A percentile compares a stretch with the other conserved stretches of the same genome.
Evolutionary conservation across 2,888 invertebrate genomes (phyloP).

Genomic region (Eretmocerus hayati): DNA sequence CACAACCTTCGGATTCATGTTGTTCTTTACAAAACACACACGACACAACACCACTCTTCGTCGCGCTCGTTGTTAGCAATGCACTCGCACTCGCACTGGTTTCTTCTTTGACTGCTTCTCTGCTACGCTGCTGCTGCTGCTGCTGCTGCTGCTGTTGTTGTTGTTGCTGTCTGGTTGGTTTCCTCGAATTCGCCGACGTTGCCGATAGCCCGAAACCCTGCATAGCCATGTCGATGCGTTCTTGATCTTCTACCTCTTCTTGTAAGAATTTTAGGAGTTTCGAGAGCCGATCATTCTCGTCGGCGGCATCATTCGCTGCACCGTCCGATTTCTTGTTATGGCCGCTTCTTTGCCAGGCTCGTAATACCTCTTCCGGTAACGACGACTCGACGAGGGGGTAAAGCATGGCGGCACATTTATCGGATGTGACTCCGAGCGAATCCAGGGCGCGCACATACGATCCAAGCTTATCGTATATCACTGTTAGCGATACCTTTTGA

Average conservation of each 20-base stretch:
- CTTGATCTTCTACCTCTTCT: conserved; percentile 20
- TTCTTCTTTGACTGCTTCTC: too few species aligned
- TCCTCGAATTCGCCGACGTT: background rate
- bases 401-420: background rate
- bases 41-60: too few species aligned
- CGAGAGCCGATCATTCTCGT: conserved; percentile 5
- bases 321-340: too few species aligned
- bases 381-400: background rate
- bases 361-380: background rate
- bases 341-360: background rate
- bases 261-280: conserved; percentile 18
- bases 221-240: conserved; percentile 16
- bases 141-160: too few species aligned
- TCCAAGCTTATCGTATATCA: background rate
- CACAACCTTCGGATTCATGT: background rate
- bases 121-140: too few species aligned
- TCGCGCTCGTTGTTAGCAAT: background rate
- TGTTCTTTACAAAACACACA: background rate
- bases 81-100: background rate
- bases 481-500: background rate
- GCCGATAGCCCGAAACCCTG: background rate
- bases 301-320: background rate
- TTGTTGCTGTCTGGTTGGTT: too few species aligned
- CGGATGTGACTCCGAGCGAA: background rate
- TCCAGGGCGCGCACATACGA: background rate